These are phyloP conservation scores for Coboldia fuscipes DNA, from an alignment of 1,140 invertebrate genomes.

Conservation along the genomic window DNA sequence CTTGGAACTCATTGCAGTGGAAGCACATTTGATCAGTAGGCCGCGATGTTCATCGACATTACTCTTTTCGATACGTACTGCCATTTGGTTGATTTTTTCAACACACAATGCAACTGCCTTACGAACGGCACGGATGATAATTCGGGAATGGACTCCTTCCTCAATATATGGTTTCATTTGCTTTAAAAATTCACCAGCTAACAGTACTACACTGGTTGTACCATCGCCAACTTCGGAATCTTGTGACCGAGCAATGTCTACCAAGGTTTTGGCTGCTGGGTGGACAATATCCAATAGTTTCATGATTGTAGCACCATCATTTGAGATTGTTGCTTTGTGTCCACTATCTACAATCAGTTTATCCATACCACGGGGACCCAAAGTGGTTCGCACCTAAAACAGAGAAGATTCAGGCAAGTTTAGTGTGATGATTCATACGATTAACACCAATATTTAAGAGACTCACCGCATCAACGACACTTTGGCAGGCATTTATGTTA, in stretches of 20 bases:
- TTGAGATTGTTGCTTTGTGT: constrained; percentile 90
- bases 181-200: constrained; percentile 91
- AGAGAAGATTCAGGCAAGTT: constrained; percentile 13
- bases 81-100: constrained; percentile 66
- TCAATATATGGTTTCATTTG: constrained; percentile 90
- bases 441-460: constrained; percentile 23
- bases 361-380: constrained; percentile 98
- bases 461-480: constrained; percentile 87
- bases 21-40: constrained; percentile 83
- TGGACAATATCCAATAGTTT: constrained; percentile 94
- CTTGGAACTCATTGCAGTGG: constrained; percentile 92
- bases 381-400: constrained; percentile 82
- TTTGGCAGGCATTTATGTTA: constrained; percentile 98
- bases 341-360: constrained; percentile 87
- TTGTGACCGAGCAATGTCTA: constrained; percentile 98
- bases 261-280: constrained; percentile 91
- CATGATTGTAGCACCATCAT: constrained; percentile 98
- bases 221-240: constrained; percentile 95
- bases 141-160: constrained; percentile 86
- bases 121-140: constrained; percentile 74
- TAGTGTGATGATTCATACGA: not conserved
- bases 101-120: constrained; percentile 61
- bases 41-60: constrained; percentile 37
- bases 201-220: constrained; percentile 86
- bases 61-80: constrained; percentile 54